Conservation (phyloP, 2,113 vertebrate genomes). For the Pterocles burchelli region DNA sequence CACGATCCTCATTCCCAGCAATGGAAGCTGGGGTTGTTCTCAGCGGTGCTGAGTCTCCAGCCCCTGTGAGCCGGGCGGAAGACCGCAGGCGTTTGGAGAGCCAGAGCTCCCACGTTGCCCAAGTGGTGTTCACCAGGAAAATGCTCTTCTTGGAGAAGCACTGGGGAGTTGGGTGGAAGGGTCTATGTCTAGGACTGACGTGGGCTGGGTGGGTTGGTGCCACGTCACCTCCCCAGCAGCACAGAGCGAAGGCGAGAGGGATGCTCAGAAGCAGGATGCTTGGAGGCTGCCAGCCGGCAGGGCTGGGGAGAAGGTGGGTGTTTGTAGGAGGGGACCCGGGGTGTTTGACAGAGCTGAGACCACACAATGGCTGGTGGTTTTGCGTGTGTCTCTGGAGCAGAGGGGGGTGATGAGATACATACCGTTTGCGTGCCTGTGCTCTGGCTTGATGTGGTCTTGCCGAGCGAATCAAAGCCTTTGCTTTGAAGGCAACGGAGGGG, state of each 20-base stretch:
- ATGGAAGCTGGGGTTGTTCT: neutral
- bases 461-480: neutral
- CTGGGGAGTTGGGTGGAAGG: neutral
- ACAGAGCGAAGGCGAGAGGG: rapidly evolving
- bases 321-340: neutral
- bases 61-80: rapidly evolving
- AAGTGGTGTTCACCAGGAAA: neutral
- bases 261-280: neutral
- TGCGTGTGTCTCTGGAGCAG: neutral
- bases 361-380: slow-evolving; percentile 34
- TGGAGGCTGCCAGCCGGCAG: rapidly evolving
- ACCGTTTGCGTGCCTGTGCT: slow-evolving; percentile 22
- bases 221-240: rapidly evolving
- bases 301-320: neutral
- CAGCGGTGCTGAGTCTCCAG: neutral
- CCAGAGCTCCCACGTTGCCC: neutral
- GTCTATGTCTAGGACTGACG: neutral
- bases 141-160: neutral
- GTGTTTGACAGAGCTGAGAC: neutral
- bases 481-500: slow-evolving; percentile 52
- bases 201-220: neutral
- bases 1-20: neutral
- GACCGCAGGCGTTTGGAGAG: neutral
- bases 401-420: slow-evolving; percentile 21
- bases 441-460: slow-evolving; percentile 60